phyloP scores from a whole-genome alignment of 1,140 invertebrate species.

The Caenorhabditis brenneri region DNA sequence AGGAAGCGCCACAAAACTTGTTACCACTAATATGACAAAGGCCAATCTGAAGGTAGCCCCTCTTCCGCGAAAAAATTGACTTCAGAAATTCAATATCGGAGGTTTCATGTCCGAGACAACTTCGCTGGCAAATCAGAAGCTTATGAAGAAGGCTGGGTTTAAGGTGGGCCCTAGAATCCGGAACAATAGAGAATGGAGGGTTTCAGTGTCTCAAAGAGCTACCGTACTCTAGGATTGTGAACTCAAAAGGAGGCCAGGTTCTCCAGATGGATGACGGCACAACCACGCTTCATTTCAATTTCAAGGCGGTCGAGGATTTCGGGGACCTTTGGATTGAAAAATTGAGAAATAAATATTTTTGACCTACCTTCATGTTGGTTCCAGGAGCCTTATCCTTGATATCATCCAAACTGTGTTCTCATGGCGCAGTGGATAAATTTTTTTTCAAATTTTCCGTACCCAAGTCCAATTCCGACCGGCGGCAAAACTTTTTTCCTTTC shows the following conservation, averaged over 20 bases:
- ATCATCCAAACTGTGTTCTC: too few species aligned
- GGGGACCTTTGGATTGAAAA: too few species aligned
- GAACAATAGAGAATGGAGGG: too few species aligned
- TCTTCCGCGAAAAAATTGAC: too few species aligned
- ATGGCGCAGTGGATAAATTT: too few species aligned
- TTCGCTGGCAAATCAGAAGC: background rate
- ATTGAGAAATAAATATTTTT: too few species aligned
- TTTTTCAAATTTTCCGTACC: too few species aligned
- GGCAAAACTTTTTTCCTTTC: too few species aligned
- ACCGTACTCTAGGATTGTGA: background rate
- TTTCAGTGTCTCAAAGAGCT: conserved; percentile 22
- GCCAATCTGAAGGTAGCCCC: conserved; percentile 5
- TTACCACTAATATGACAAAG: background rate
- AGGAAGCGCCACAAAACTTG: conserved; percentile 13
- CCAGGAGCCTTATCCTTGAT: too few species aligned
- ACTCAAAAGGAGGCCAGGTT: background rate
- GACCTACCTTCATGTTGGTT: too few species aligned
- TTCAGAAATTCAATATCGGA: background rate
- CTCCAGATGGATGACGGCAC: background rate
- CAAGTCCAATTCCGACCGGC: too few species aligned
- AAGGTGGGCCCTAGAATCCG: too few species aligned
- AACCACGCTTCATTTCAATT: background rate
- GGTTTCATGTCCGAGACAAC: background rate
- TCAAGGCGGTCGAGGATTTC: conserved; percentile 1
- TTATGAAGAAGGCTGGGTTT: conserved; percentile 7